Evolutionary conservation across 2,113 vertebrate genomes (phyloP).

Genomic region (Chiloscyllium plagiosum): DNA sequence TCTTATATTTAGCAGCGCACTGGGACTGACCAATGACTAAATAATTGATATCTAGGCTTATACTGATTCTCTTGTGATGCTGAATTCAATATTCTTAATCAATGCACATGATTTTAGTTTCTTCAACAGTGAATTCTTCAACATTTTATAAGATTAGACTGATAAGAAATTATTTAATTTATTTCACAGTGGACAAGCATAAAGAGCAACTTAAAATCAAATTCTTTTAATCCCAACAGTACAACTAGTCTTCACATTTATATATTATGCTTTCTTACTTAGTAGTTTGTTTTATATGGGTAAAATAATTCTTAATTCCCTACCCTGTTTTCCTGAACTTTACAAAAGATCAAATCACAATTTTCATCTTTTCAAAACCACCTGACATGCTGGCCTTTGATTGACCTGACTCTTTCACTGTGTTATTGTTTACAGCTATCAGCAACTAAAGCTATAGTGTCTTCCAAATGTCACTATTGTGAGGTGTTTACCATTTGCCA

Average conservation of each 20-base stretch:
- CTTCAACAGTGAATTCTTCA: not conserved
- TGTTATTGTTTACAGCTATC: not conserved
- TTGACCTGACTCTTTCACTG: not conserved
- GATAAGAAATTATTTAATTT: not conserved
- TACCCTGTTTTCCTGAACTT: not conserved
- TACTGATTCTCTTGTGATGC: not conserved
- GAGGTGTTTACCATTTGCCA: not conserved
- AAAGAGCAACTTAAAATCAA: not conserved
- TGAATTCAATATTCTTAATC: not conserved
- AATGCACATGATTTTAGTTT: not conserved
- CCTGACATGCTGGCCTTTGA: not conserved
- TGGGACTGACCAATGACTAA: not conserved
- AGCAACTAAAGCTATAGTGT: not conserved
- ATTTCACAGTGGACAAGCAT: not conserved
- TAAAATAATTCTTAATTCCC: not conserved
- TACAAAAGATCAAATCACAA: not conserved
- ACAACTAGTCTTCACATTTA: not conserved
- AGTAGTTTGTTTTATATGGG: not conserved
- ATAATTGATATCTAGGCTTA: not conserved
- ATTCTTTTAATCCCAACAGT: not conserved
- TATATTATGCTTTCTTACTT: not conserved
- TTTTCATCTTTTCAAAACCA: not conserved
- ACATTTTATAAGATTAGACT: not conserved
- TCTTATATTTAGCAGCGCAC: not conserved
- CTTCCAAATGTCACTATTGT: not conserved